A percentile compares a stretch with the other conserved stretches of the same genome.
phyloP scores from a whole-genome alignment of 1,140 invertebrate genomes.

The Pogonognathellus flavescens region DNA sequence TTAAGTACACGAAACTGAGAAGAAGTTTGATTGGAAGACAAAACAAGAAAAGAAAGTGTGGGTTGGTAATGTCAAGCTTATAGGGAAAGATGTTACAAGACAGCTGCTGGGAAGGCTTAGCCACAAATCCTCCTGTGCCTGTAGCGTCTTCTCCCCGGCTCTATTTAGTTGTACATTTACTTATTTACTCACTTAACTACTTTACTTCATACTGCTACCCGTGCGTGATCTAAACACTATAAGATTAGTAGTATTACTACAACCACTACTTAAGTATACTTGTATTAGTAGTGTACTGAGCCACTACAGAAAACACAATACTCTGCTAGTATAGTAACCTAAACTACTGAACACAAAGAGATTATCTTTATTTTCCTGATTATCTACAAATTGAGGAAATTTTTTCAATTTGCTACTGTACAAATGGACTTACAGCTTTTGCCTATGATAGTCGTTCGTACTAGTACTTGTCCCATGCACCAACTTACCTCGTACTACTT shows the following conservation, averaged over 20 bases:
- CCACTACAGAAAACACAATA: neutral
- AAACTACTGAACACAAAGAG: conserved; percentile 21
- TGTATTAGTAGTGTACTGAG: no score
- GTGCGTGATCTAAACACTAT: no score
- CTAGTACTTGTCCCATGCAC: neutral
- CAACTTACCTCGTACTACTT: neutral
- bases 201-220: neutral
- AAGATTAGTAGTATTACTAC: no score
- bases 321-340: neutral
- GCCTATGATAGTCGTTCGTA: neutral
- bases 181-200: conserved; percentile 33
- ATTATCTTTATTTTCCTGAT: conserved; percentile 43
- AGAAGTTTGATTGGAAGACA: neutral
- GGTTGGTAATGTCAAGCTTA: neutral
- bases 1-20: neutral
- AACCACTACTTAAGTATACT: no score
- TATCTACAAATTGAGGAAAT: conserved; percentile 43
- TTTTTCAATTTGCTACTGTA: conserved; percentile 40
- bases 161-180: conserved; percentile 40
- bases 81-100: neutral
- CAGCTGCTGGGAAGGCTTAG: conserved; percentile 42
- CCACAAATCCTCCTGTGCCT: conserved; percentile 38
- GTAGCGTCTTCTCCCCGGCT: neutral
- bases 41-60: neutral
- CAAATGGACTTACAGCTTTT: neutral